Conservation (phyloP, 2,888 invertebrate genomes). For the Melieria omissa region DNA sequence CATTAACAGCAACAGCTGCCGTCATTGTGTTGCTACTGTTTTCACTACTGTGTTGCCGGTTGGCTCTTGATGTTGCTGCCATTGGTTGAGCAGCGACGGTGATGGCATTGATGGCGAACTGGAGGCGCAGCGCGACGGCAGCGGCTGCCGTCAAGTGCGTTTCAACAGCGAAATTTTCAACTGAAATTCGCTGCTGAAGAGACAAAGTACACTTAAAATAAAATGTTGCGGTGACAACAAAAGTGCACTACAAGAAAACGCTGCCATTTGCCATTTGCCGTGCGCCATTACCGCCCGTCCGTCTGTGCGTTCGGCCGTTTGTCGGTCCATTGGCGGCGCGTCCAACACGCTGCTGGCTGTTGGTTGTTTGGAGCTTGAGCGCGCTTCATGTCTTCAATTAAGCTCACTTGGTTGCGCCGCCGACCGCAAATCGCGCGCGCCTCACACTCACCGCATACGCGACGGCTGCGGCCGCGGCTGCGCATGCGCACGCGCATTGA, state of each 20-base stretch:
- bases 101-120: not conserved
- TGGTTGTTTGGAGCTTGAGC: not conserved
- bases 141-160: not conserved
- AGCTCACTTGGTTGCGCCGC: not conserved
- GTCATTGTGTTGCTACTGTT: constrained; percentile 39
- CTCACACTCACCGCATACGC: too few relatives aligned
- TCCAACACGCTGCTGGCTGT: not conserved
- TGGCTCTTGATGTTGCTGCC: not conserved
- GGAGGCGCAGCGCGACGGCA: not conserved
- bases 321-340: not conserved
- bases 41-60: constrained; percentile 25
- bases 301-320: not conserved
- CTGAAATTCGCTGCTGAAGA: not conserved
- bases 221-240: constrained; percentile 20
- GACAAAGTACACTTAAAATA: constrained; percentile 1
- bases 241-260: constrained; percentile 2
- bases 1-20: constrained; percentile 28
- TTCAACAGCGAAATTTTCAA: constrained; percentile 3
- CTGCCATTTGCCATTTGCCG: not conserved
- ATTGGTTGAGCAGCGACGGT: not conserved
- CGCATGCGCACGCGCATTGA: not conserved
- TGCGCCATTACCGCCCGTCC: not conserved
- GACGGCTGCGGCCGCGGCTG: too few relatives aligned
- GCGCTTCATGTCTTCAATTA: not conserved
- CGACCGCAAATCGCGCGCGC: not conserved